Conservation (phyloP, 1,140 invertebrate species). For the Muscidifurax raptorellus region DNA sequence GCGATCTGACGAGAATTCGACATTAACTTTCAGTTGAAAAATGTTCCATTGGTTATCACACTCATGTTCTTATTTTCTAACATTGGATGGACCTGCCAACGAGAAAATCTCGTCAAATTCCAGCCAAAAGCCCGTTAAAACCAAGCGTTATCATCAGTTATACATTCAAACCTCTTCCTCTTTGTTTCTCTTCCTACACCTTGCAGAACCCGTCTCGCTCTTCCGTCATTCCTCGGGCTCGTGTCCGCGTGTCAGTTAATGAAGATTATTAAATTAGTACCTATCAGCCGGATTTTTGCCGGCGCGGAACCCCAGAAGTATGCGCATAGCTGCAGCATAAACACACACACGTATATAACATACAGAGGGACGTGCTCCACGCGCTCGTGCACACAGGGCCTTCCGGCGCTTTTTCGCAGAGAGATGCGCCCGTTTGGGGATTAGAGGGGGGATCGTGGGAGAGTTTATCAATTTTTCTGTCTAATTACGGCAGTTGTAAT, state of each 20-base stretch:
- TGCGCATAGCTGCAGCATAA: no score
- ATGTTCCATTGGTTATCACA: no score
- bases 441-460: conserved; percentile 18
- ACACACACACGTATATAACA: no score
- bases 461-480: conserved; percentile 50
- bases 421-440: neutral
- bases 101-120: no score
- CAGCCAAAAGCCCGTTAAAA: no score
- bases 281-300: conserved; percentile 59
- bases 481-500: conserved; percentile 47
- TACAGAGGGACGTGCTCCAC: neutral
- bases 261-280: conserved; percentile 71
- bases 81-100: no score
- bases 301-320: neutral
- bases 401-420: neutral
- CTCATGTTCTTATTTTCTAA: no score
- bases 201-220: neutral
- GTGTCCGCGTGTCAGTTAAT: conserved; percentile 59
- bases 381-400: neutral
- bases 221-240: conserved; percentile 28
- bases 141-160: neutral
- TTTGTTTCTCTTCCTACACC: neutral
- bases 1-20: no score
- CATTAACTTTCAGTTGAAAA: no score
- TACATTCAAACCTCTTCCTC: neutral